A percentile compares a stretch with the other conserved stretches of the same genome.
phyloP scores from a whole-genome alignment of 2,888 invertebrate genomes.

The Copidosoma aretas region DNA sequence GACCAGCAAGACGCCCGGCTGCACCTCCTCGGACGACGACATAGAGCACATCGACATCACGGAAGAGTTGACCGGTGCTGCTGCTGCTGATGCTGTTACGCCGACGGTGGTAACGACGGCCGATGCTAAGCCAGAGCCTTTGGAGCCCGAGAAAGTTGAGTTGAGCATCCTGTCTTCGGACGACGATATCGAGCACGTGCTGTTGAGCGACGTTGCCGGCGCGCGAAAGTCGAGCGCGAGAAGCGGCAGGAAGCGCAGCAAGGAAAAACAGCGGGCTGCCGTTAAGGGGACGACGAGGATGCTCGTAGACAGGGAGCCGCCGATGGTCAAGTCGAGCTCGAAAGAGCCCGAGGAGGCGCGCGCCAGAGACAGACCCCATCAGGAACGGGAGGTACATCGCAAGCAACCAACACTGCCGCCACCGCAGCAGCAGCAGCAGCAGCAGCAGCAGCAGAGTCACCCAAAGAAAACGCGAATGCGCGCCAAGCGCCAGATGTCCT shows the following conservation, averaged over 20 bases:
- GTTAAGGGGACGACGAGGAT: not conserved
- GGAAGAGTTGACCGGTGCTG: constrained; percentile 24
- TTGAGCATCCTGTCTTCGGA: constrained; percentile 48
- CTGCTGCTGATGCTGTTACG: constrained; percentile 16
- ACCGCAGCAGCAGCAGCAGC: constrained; percentile 28
- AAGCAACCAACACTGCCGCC: not conserved
- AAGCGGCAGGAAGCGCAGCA: constrained; percentile 28
- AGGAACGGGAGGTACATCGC: constrained; percentile 3
- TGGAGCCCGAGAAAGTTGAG: not conserved
- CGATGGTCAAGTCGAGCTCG: not conserved
- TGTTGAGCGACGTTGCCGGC: constrained; percentile 37
- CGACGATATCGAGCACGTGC: constrained; percentile 57
- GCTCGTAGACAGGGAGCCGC: too few species aligned
- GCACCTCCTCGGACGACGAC: constrained; percentile 50
- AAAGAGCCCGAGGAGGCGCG: constrained; percentile 26
- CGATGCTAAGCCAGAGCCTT: not conserved
- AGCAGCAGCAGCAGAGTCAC: constrained; percentile 30
- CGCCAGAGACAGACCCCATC: too few species aligned
- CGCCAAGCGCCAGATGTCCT: constrained; percentile 31
- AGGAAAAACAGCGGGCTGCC: constrained; percentile 31
- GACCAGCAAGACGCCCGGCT: not conserved
- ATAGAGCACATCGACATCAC: constrained; percentile 50
- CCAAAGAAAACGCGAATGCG: constrained; percentile 45
- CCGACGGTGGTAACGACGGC: constrained; percentile 10
- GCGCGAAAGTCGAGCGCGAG: constrained; percentile 5